Evolutionary conservation across 1,140 invertebrate genomes (phyloP).

Genomic region (Dendroctonus valens): DNA sequence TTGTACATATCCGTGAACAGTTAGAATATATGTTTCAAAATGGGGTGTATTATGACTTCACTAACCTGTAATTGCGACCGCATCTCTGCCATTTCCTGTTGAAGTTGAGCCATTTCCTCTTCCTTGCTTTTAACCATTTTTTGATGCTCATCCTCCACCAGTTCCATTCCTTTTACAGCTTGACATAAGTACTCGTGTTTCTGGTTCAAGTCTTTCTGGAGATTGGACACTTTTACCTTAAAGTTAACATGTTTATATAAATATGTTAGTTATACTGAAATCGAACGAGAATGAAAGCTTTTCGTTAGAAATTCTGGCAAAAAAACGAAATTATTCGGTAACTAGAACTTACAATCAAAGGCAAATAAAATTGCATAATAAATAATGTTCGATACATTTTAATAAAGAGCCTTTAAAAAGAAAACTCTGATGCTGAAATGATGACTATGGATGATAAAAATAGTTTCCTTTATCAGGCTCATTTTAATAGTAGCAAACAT

Average conservation of each 20-base stretch:
- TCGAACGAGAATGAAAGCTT: no score
- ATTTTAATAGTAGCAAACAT: no score
- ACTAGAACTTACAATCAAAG: no score
- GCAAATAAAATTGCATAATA: no score
- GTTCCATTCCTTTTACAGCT: slow-evolving; percentile 75
- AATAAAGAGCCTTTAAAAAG: no score
- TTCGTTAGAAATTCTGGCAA: background rate
- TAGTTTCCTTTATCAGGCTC: no score
- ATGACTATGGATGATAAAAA: no score
- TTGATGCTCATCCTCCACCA: slow-evolving; percentile 51
- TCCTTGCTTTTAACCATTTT: slow-evolving; percentile 42
- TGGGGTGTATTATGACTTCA: background rate
- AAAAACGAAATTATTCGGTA: background rate
- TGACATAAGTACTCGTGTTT: slow-evolving; percentile 81
- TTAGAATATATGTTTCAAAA: no score
- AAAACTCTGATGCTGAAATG: no score
- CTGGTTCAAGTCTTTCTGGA: slow-evolving; percentile 74
- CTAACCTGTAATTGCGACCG: slow-evolving; percentile 39
- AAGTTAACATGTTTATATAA: slow-evolving; percentile 31
- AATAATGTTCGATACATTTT: no score
- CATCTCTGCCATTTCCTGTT: slow-evolving; percentile 47
- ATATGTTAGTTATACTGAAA: no score
- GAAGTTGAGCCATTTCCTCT: slow-evolving; percentile 45
- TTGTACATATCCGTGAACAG: no score
- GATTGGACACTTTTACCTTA: slow-evolving; percentile 73